Base-by-base conservation (phyloP, 2,888 invertebrate species). In the Chaitophorus viminalis region DNA sequence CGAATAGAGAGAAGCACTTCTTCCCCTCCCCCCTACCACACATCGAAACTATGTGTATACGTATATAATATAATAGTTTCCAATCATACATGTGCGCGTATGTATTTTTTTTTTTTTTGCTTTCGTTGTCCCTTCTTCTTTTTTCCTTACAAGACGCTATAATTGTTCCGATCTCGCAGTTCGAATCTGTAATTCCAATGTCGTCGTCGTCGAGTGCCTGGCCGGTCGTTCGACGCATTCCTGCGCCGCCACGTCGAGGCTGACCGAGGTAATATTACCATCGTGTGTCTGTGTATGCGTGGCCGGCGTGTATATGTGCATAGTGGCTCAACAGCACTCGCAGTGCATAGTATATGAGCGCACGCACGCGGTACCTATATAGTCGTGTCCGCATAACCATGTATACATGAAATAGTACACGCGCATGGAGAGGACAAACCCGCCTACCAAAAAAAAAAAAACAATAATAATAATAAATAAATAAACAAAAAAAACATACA, bases 151-250 rank as follows among this genome's bases (percentile, higher is more conserved):
- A 36, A 29, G 54, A 36, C 74, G 54, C 39, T 33, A 46, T 82
- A 70, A 68, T 85, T 70, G 85, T 85, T 72, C 77, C 76, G 77
- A 68, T 85, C 77, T 85, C 77, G 68, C 77, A 70, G 85, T 36
- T 85, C 70, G 78, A 85, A 85, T 85, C 65, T 85, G 77, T 85
- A 77, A 85, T 85, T 77, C 85, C 85, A 31, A 85, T 78, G 85
- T 29, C 70, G 77, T 85, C 70, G 77, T 85, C n/a, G 77, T 65
- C 65, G 39, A n/a, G 36, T 31, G 75, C 17, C 21, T 52, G 72
- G 52, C 54, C 21, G 60, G 36, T 65, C 79, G 31, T 75, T 31
- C 36, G 33, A 21, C 52, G 85, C 85, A 85, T 85, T 85, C 85
- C 70, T 54, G 46, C n/a, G 46, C n/a, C 29, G 14, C 46, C 46